Evolutionary conservation across 1,140 invertebrate species (phyloP), one percentile per base, ranked within the genome.

Genomic region (Hirudo medicinalis): DNA sequence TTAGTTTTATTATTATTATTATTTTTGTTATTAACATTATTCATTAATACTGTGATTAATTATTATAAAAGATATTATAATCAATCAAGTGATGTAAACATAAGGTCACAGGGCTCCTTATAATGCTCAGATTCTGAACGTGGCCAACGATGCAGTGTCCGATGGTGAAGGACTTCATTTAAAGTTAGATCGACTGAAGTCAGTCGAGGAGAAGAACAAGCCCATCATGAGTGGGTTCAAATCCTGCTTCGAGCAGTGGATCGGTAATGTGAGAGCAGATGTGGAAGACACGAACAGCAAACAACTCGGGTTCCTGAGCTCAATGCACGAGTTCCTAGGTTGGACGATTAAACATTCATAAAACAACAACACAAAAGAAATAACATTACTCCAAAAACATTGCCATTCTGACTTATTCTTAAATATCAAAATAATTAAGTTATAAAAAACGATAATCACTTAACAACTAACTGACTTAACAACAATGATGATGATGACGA

Each of bases 141-240:
- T 87, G 0, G 88, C 88, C 0, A 85, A 90, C 72, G 75, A 79
- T 25, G 86, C 87, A 13, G 85, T 87, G 3, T 72, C 75, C 0
- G 88, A 91, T 78, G 85, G 88, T 0, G 72, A 80, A 6, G 84
- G 85, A 60, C 82, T 91, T 9, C 86, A 89, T 75, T 84, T 85
- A 60, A 88, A 87, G 75, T 83, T 91, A 32, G 85, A 85, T 71
- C 81, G 86, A 25, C 87, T 88, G 76, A 84, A 80, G 83, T 85
- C 76, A 74, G 81, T 82, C 0, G 82, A 83, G 71, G 69, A 54
- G 8, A 76, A 77, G 40, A 83, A 83, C 76, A 74, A 79, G 53
- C 40, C 76, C 54, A 68, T 40, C 11, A 63, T 76, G 55, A 27
- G 71, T 17, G 63, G 67, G 20, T 81, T 80, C 70, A 74, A 75